Base-by-base conservation (phyloP, 2,888 invertebrate genomes). In the Caenorhabditis macrosperma region DNA sequence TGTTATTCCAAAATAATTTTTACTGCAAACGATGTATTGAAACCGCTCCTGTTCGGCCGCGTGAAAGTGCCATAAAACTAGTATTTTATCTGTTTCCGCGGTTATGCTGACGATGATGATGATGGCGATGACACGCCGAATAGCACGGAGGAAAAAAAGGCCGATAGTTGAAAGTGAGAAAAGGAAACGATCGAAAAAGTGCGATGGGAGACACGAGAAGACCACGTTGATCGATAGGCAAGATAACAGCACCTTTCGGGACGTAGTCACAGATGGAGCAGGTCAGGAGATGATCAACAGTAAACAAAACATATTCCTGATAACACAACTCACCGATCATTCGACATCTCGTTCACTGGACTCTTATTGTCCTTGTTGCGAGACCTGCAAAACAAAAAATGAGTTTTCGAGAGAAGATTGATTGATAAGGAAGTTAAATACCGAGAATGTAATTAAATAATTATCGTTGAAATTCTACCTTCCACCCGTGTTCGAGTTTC, bases 261-360 rank as follows among this genome's bases (percentile, higher is more conserved):
- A 10, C n/a, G n/a, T 33, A 15, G 30, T 4, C 33, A n/a, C 5
- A 46, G 41, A 48, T n/a, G n/a, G 28, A 50, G 28, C 33, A 33
- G n/a, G n/a, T 48, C 10, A 24, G n/a, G n/a, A n/a, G n/a, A 3
- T 30, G 20, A 24, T n/a, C 61, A 28, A 20, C 35, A 7, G n/a
- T 2, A 46, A 41, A 30, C 4, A 38, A 28, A 12, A 64, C 10
- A 67, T n/a, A n/a, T n/a, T n/a, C n/a, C n/a, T n/a, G n/a, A n/a
- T n/a, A n/a, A n/a, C n/a, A n/a, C n/a, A n/a, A n/a, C 78, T 55
- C 22, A 78, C 78, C 71, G 72, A 26, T 78, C 78, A 17, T 26
- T 60, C 24, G 78, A 72, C 78, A 78, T 72, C 46, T 78, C 78
- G 61, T 57, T 72, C 9, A 55, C 38, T 20, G 72, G 72, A 28